Percentiles rank a stretch among this genome's conserved stretches.
Conservation (phyloP, 2,113 vertebrate species). For the Apteryx owenii region DNA sequence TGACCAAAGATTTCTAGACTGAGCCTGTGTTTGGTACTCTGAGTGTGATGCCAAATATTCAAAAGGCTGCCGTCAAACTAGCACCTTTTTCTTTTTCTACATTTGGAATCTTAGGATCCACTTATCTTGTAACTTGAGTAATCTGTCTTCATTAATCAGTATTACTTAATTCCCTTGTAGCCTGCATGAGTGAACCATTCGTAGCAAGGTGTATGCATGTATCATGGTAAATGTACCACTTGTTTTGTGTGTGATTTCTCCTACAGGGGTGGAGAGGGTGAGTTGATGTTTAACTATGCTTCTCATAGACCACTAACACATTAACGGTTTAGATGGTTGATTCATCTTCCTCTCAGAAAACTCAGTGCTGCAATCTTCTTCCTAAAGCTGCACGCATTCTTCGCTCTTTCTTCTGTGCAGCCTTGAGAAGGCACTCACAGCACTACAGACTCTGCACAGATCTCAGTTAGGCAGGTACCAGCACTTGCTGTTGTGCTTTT, state of each 20-base stretch:
- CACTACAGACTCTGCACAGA: not conserved
- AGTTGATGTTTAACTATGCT: not conserved
- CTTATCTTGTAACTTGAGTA: not conserved
- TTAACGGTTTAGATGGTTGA: rapidly evolving
- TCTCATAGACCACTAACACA: rapidly evolving
- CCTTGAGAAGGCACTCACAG: not conserved
- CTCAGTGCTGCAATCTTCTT: not conserved
- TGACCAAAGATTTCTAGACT: not conserved
- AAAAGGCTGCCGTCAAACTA: not conserved
- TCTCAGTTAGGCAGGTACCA: not conserved
- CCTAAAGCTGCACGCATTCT: rapidly evolving
- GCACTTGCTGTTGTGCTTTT: not conserved
- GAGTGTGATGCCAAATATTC: not conserved
- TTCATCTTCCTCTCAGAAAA: not conserved
- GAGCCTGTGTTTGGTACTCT: not conserved
- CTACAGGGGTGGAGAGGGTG: not conserved
- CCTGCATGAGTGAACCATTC: not conserved
- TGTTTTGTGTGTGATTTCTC: not conserved
- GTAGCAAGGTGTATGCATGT: not conserved
- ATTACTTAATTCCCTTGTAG: not conserved
- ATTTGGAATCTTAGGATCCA: not conserved
- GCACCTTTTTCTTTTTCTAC: not conserved
- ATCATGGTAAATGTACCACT: not conserved
- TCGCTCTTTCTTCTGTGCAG: not conserved
- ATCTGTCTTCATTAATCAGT: not conserved